Percentiles rank a stretch among this genome's conserved stretches.
Evolutionary conservation across 2,113 vertebrate genomes (phyloP).

Genomic region (Protobothrops flavoviridis): DNA sequence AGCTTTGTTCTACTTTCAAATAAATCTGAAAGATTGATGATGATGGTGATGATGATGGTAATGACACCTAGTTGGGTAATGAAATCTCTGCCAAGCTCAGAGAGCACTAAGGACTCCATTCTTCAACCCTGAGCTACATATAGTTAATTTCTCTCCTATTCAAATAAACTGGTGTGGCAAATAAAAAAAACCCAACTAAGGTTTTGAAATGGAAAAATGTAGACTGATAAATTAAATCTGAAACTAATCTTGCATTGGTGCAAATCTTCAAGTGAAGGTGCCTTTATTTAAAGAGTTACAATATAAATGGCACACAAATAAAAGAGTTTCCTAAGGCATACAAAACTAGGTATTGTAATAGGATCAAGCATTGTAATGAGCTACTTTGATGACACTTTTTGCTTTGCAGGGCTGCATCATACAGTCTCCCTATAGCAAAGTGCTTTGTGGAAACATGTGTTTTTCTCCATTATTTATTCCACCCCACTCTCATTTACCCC

Average conservation of each 20-base stretch:
- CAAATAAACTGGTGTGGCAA: neutral
- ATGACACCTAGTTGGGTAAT: neutral
- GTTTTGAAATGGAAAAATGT: neutral
- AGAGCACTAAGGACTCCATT: neutral
- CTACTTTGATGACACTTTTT: neutral
- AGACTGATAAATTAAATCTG: neutral
- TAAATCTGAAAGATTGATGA: neutral
- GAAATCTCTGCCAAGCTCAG: neutral
- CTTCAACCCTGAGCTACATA: neutral
- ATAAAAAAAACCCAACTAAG: neutral
- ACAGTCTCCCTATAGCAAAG: neutral
- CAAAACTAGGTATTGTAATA: neutral
- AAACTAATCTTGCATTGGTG: neutral
- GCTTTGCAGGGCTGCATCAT: neutral
- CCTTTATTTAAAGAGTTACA: neutral
- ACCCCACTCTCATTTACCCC: neutral
- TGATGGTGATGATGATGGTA: neutral
- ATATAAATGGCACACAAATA: neutral
- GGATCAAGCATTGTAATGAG: neutral
- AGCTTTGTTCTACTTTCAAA: neutral
- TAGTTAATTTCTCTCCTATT: neutral
- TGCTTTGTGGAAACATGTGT: neutral
- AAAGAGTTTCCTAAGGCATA: neutral
- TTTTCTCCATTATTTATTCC: neutral
- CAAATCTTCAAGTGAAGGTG: neutral